Conservation (phyloP, 1,140 invertebrate genomes). For the Ceratosolen fusciceps region DNA sequence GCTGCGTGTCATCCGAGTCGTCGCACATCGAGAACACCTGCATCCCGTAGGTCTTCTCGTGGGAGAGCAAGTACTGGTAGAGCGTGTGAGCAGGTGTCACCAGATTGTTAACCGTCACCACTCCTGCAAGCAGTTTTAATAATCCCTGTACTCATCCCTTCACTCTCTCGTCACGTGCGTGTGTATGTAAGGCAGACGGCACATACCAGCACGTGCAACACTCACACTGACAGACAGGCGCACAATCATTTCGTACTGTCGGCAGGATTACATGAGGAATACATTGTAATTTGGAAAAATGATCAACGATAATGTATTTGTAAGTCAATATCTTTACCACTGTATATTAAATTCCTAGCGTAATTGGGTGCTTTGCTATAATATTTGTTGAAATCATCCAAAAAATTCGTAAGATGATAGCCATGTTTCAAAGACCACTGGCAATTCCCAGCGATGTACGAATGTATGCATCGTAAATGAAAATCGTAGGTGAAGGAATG, state of each 20-base stretch:
- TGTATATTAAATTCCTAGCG: constrained; percentile 83
- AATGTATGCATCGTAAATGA: constrained; percentile 82
- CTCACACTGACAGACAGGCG: neutral
- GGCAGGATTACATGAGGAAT: neutral
- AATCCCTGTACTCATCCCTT: neutral
- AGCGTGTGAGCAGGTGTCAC: constrained; percentile 78
- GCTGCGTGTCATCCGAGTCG: constrained; percentile 61
- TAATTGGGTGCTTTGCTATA: constrained; percentile 88
- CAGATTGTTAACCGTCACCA: constrained; percentile 75
- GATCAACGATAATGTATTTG: neutral
- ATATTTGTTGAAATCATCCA: constrained; percentile 88
- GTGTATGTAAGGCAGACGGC: no score
- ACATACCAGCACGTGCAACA: neutral
- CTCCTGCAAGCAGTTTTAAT: constrained; percentile 65
- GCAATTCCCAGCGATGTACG: constrained; percentile 77
- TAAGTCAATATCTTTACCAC: constrained; percentile 72
- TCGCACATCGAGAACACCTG: constrained; percentile 79
- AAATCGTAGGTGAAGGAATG: constrained; percentile 93
- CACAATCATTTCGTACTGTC: neutral
- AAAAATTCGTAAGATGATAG: constrained; percentile 84
- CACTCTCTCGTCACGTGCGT: neutral
- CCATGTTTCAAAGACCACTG: constrained; percentile 77
- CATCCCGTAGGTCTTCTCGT: constrained; percentile 81
- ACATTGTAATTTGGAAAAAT: neutral
- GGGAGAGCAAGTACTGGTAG: constrained; percentile 81